phyloP scores from a whole-genome alignment of 2,113 vertebrate genomes.

The Pantherophis guttatus region DNA sequence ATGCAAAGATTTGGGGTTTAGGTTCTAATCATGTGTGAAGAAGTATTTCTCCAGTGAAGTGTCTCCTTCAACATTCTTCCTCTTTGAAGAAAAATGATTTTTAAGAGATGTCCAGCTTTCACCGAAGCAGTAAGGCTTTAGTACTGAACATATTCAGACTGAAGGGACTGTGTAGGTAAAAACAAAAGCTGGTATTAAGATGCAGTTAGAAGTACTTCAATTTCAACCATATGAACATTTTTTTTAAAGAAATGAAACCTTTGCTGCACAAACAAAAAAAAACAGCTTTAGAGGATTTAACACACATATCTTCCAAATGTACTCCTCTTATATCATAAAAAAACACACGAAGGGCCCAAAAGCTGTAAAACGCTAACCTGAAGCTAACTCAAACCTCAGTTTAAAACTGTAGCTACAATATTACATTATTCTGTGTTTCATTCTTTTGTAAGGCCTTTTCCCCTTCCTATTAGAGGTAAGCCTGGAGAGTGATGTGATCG shows the following conservation, averaged over 20 bases:
- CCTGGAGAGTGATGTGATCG: not conserved
- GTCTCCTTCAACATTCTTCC: constrained; percentile 35
- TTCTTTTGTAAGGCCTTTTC: not conserved
- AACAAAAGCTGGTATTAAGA: constrained; percentile 64
- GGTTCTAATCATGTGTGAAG: constrained; percentile 50
- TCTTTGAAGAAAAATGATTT: constrained; percentile 29
- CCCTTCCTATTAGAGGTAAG: not conserved
- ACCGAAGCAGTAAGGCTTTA: constrained; percentile 74
- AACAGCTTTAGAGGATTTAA: not conserved
- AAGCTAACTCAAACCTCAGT: not conserved
- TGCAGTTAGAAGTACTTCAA: constrained; percentile 2
- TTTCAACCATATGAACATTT: constrained; percentile 5
- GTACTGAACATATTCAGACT: constrained; percentile 88
- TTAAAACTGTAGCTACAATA: not conserved
- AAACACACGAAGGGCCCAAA: not conserved
- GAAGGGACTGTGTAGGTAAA: constrained; percentile 88
- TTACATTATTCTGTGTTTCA: not conserved
- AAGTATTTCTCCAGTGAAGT: constrained; percentile 38
- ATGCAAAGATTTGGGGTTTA: constrained; percentile 49
- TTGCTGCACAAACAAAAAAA: constrained; percentile 15
- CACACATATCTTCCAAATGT: not conserved
- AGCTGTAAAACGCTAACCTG: not conserved
- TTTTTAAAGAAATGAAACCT: constrained; percentile 10
- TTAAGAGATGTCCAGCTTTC: constrained; percentile 57
- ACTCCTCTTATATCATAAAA: not conserved